Base-by-base conservation (phyloP, 2,888 invertebrate genomes). In the Pterobdella sp. region DNA sequence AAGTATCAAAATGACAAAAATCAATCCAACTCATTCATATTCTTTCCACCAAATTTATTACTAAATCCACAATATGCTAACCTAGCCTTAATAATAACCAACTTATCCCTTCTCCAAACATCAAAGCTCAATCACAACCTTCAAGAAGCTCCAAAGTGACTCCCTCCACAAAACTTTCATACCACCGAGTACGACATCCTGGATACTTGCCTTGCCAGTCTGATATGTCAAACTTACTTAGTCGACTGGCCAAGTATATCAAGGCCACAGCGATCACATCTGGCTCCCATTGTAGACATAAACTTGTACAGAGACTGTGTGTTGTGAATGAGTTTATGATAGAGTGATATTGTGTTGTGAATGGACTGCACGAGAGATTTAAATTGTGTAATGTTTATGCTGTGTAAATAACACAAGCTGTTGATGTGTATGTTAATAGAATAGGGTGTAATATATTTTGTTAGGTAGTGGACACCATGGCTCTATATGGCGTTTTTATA, bases 201-300 rank as follows among this genome's bases (percentile, higher is more conserved):
- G 1, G 89, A 83, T 68, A 86, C 86, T 81, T 82, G n/a, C 81
- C 93, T 52, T 88, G 88, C 95, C 95, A 96, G 84, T 96, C 95
- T 3, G 89, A 87, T 0, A 96, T 92, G 80, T 94, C 94, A 72
- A 95, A 94, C 85, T 94, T 94, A 82, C 92, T 93, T 32, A 98
- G 87, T 82, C 96, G 94, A 72, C 94, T 92, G 0, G 97, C 95
- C 74, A 99, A 87, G 84, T 97, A 95, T 88, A 98, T 93, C 18
- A 98, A 87, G 0, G 97, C 95, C 7, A 97, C 94, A 0, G 97
- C 96, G 10, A 87, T 84, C 64, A 98, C 93, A 85, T 99, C 97
- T 0, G 98, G 96, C 84, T 99, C 97, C 95, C 96, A 98, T 85
- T 96, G 95, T 68, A 99, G 87, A 78, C 93, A 93, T 67, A 99